phyloP scores from a whole-genome alignment of 2,888 invertebrate species.

The Cataglyphis rosenhaueri region DNA sequence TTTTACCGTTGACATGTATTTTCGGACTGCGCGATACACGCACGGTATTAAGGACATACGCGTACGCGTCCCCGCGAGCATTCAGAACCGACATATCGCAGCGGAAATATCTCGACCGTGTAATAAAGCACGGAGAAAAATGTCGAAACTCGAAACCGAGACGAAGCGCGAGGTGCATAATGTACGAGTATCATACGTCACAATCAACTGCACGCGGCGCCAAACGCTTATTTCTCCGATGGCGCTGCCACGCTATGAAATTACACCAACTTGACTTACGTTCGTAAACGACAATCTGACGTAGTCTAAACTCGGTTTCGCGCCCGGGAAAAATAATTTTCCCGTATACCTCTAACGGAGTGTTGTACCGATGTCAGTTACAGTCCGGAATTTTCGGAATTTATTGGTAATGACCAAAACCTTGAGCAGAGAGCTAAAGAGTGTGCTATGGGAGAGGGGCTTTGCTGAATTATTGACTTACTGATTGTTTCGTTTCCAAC shows the following conservation, averaged over 20 bases:
- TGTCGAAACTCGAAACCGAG: slow-evolving; percentile 81
- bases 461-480: slow-evolving; percentile 30
- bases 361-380: slow-evolving; percentile 65
- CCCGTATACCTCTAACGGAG: slow-evolving; percentile 67
- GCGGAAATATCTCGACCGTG: slow-evolving; percentile 80
- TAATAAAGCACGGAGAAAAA: slow-evolving; percentile 81
- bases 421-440: slow-evolving; percentile 54
- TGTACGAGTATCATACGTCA: slow-evolving; percentile 82
- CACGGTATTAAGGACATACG: slow-evolving; percentile 13
- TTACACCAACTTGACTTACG: slow-evolving; percentile 77
- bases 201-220: slow-evolving; percentile 82
- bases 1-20: slow-evolving; percentile 42
- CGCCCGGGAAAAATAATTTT: slow-evolving; percentile 67
- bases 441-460: slow-evolving; percentile 15
- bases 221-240: slow-evolving; percentile 81
- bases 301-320: slow-evolving; percentile 67
- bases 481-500: slow-evolving; percentile 5
- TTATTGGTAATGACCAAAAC: slow-evolving; percentile 61
- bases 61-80: slow-evolving; percentile 36
- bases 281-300: slow-evolving; percentile 71
- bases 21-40: background rate
- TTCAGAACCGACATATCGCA: slow-evolving; percentile 65
- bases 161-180: slow-evolving; percentile 78
- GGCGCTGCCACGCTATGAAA: slow-evolving; percentile 76
- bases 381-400: slow-evolving; percentile 55